A percentile compares a stretch with the other conserved stretches of the same genome.
Evolutionary conservation across 2,797 vertebrate genomes (phyloP).

Genomic region (Molossus molossus): DNA sequence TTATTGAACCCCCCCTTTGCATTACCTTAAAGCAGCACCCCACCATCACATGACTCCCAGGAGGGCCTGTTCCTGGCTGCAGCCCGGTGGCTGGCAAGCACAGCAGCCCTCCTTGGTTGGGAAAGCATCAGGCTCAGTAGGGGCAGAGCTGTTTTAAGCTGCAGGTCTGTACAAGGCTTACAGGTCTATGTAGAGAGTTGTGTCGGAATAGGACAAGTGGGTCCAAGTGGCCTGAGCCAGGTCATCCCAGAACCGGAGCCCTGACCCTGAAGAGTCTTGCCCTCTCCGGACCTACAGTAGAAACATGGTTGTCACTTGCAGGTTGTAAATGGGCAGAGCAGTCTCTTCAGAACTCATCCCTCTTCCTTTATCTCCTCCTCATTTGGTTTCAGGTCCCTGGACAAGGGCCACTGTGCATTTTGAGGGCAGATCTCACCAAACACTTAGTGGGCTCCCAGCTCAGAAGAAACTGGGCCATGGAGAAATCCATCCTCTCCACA

Average conservation of each 20-base stretch:
- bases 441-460: not conserved
- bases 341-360: too few relatives aligned
- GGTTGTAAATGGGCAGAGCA: not conserved
- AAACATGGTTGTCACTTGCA: not conserved
- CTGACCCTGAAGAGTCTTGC: not conserved
- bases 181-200: not conserved
- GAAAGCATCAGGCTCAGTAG: not conserved
- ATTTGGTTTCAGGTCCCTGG: not conserved
- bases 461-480: constrained; percentile 32
- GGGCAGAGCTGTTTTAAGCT: not conserved
- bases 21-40: not conserved
- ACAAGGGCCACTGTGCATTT: not conserved
- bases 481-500: not conserved
- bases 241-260: not conserved
- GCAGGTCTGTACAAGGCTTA: not conserved
- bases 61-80: not conserved
- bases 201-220: not conserved
- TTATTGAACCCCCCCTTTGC: not conserved
- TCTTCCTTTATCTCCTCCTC: not conserved
- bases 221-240: not conserved
- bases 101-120: not conserved
- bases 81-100: not conserved
- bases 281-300: not conserved
- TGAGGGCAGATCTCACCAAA: not conserved
- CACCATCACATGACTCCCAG: rapidly evolving